These are phyloP conservation scores for Alcedo atthis DNA, from an alignment of 2,797 vertebrate species.

Conservation along the genomic window DNA sequence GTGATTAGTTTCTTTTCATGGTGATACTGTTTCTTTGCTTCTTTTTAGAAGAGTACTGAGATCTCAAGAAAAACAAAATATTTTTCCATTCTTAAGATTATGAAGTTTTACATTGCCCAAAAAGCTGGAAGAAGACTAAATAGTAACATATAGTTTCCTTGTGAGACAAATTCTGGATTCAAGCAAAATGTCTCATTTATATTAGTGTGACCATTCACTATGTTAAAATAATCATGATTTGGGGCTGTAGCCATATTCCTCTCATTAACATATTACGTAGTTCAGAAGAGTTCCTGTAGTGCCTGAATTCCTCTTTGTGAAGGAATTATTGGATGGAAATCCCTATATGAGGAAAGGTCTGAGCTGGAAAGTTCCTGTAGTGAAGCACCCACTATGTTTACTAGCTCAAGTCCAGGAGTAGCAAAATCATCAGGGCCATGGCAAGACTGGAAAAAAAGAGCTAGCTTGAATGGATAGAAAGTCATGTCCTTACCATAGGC, in stretches of 20 bases:
- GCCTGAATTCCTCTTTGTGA: neutral
- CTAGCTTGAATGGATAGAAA: neutral
- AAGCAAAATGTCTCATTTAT: neutral
- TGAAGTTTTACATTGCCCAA: neutral
- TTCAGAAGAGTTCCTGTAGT: neutral
- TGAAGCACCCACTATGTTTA: neutral
- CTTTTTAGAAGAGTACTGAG: neutral
- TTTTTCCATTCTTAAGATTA: neutral
- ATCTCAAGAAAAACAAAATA: neutral
- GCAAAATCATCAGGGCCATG: accelerated
- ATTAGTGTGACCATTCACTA: neutral
- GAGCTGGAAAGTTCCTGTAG: neutral
- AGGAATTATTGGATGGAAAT: neutral
- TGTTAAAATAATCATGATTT: neutral
- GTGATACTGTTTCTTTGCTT: neutral
- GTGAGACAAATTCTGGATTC: neutral
- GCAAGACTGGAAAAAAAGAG: neutral
- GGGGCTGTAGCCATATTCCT: neutral
- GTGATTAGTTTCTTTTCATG: neutral
- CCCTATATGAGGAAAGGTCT: neutral
- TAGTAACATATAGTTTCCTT: neutral
- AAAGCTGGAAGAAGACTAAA: neutral
- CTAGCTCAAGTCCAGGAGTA: neutral
- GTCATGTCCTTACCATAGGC: accelerated
- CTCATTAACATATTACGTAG: neutral